These are phyloP conservation scores for Cynodonichthys magdalenae DNA, from an alignment of 2,797 vertebrate species.

Conservation along the genomic window DNA sequence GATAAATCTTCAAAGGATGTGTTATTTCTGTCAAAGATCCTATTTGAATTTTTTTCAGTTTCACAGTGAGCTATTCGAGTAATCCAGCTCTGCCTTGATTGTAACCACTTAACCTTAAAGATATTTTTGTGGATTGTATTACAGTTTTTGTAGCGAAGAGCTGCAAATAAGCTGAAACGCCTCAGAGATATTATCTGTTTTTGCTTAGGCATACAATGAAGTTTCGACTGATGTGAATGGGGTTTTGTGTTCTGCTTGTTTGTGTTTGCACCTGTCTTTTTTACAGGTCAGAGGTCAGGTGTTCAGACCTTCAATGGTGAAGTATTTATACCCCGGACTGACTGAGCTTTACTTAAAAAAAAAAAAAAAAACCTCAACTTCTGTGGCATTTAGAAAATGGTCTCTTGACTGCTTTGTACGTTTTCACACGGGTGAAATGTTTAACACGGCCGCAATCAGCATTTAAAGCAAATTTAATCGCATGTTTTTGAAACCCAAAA, in stretches of 20 bases:
- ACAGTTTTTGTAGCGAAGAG: constrained; percentile 47
- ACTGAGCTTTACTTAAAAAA: constrained; percentile 43
- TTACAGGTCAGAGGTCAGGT: constrained; percentile 39
- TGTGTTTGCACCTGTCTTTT: constrained; percentile 59
- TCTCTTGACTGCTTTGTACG: constrained; percentile 19
- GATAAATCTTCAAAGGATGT: constrained; percentile 51
- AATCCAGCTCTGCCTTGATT: constrained; percentile 67
- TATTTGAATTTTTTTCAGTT: constrained; percentile 31
- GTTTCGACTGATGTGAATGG: constrained; percentile 56
- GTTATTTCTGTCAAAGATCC: constrained; percentile 46
- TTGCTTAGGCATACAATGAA: constrained; percentile 28
- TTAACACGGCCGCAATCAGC: constrained; percentile 50
- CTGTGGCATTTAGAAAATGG: constrained; percentile 44
- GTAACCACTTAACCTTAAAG: constrained; percentile 76
- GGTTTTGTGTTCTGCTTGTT: constrained; percentile 59
- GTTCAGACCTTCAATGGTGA: constrained; percentile 50
- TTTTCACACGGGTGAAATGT: constrained; percentile 49
- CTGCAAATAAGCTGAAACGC: constrained; percentile 48
- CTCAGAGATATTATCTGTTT: constrained; percentile 31
- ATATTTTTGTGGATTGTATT: constrained; percentile 53
- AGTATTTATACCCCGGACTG: constrained; percentile 63
- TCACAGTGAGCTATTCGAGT: constrained; percentile 53
- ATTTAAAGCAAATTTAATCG: constrained; percentile 56
- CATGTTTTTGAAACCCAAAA: constrained; percentile 42
- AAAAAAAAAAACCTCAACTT: constrained; percentile 45